phyloP scores from a whole-genome alignment of 2,113 vertebrate genomes.

The Platichthys stellatus region DNA sequence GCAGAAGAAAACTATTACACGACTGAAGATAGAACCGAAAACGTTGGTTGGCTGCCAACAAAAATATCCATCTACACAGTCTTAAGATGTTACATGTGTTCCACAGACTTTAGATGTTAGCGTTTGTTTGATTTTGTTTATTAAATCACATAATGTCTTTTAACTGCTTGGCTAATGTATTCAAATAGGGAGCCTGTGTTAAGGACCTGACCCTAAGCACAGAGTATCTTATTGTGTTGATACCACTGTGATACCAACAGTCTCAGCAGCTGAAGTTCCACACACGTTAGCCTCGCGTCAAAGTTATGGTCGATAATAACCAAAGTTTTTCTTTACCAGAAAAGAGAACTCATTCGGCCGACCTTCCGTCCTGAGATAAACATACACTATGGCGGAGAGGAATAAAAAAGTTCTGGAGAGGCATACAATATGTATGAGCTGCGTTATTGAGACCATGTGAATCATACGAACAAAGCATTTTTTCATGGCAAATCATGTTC shows the following conservation, averaged over 20 bases:
- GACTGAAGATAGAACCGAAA: slow-evolving; percentile 5
- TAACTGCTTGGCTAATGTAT: slow-evolving; percentile 40
- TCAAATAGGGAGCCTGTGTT: slow-evolving; percentile 27
- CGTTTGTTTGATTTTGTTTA: slow-evolving; percentile 41
- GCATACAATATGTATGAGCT: slow-evolving; percentile 82
- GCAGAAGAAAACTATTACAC: not conserved
- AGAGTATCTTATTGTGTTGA: slow-evolving; percentile 33
- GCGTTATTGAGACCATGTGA: slow-evolving; percentile 88
- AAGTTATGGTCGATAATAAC: slow-evolving; percentile 9
- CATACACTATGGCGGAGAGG: slow-evolving; percentile 29
- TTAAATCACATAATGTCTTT: slow-evolving; percentile 39
- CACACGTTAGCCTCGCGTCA: slow-evolving; percentile 15
- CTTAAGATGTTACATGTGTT: slow-evolving; percentile 36
- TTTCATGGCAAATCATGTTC: slow-evolving; percentile 88
- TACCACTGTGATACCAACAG: slow-evolving; percentile 33
- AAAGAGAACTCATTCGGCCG: slow-evolving; percentile 19
- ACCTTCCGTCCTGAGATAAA: slow-evolving; percentile 49
- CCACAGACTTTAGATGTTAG: slow-evolving; percentile 36
- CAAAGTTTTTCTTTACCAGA: slow-evolving; percentile 30
- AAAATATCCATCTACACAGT: slow-evolving; percentile 18
- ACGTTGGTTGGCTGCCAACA: slow-evolving; percentile 14
- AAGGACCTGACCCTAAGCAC: slow-evolving; percentile 38
- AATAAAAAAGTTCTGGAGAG: slow-evolving; percentile 53
- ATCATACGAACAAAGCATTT: slow-evolving; percentile 90
- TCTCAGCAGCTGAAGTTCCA: slow-evolving; percentile 30